Evolutionary conservation across 2,113 vertebrate genomes (phyloP).

Genomic region (Acrocephalus kingi): DNA sequence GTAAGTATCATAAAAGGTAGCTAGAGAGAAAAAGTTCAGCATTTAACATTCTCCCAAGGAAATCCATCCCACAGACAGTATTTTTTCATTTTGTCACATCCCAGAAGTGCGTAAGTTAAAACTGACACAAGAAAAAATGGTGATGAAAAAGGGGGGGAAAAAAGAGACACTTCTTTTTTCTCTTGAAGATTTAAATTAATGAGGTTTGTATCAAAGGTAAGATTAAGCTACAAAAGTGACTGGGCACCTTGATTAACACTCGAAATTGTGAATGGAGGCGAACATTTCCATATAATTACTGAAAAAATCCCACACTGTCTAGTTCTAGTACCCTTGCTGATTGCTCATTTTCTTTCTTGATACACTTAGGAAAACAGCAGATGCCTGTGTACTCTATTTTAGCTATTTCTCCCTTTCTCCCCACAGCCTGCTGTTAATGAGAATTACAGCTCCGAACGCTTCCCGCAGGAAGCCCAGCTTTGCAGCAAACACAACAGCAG

Average conservation of each 20-base stretch:
- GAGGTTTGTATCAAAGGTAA: background rate
- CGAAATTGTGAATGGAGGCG: background rate
- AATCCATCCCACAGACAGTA: background rate
- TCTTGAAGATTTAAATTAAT: background rate
- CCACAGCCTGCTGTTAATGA: background rate
- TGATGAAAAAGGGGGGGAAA: rapidly evolving
- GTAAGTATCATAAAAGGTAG: conserved; percentile 30
- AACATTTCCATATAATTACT: background rate
- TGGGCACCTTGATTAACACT: background rate
- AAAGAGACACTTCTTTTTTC: background rate
- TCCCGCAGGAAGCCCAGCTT: background rate
- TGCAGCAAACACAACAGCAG: background rate
- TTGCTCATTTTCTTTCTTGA: conserved; percentile 27
- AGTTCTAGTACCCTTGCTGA: background rate
- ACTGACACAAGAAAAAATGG: background rate
- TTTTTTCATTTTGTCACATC: background rate
- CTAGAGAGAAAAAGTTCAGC: conserved; percentile 39
- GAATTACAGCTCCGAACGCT: background rate
- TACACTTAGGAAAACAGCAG: background rate
- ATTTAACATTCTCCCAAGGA: conserved; percentile 27
- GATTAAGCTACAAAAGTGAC: background rate
- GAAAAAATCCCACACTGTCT: background rate
- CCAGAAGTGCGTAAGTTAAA: background rate
- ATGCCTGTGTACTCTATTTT: background rate
- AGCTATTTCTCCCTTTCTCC: background rate